Base-by-base conservation (phyloP, 1,140 invertebrate species). In the Wiebesia pumilae region DNA sequence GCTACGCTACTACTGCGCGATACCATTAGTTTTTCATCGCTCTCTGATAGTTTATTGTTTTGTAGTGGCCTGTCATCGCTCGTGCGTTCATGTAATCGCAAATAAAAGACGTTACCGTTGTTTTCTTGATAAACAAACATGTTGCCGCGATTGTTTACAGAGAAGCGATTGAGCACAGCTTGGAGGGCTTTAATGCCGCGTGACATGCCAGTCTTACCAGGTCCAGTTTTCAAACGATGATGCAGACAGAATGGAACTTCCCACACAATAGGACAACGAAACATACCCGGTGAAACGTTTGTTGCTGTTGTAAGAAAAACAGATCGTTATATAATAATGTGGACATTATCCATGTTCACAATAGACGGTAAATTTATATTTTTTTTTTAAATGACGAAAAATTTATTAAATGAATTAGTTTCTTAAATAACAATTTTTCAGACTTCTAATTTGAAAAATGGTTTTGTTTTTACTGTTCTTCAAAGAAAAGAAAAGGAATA, bases 81-180 rank as follows among this genome's bases (percentile, higher is more conserved):
- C 1, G 91, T 94, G 77, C 94, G 93, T 24, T 93, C 91, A 84
- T 94, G 92, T 2, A 94, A 87, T 38, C 95, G 91, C 65, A 97
- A 89, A 91, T 97, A 97, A 91, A 96, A 97, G 0, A 97, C 96
- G 89, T 96, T 96, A 47, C 94, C 94, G 54, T 95, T 93, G 40
- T 93, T 95, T 91, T 97, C 96, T 91, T 95, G 94, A 92, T 97
- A 96, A 3, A 97, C 97, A 94, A 97, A 97, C 97, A 97, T 97
- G 90, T 97, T 97, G 78, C 93, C 95, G 77, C 97, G 93, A 90
- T 97, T 97, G 83, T 95, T 95, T 0, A 97, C 96, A 1, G 96
- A 96, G 89, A 97, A 96, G 65, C 96, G 95, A 89, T 96, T 96
- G 3, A 97, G 92, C 12, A 97, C 96, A 35, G 94, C 95, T 83